Evolutionary conservation across 2,797 vertebrate genomes (phyloP), one percentile per base, ranked within the genome.

Genomic region (Sebastes minor): DNA sequence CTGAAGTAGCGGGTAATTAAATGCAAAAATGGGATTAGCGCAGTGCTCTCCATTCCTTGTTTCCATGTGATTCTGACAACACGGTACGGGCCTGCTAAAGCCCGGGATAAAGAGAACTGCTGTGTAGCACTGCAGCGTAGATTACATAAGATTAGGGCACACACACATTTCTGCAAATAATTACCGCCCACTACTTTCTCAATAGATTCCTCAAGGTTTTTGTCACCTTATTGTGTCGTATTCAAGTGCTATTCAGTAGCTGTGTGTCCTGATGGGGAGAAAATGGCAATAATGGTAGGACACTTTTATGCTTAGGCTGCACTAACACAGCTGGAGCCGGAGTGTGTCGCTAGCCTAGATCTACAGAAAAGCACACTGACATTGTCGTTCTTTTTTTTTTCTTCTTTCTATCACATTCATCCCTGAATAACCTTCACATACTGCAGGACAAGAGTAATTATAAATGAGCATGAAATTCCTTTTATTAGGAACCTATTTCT

Each of bases 11-110:
- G 79, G 76, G 81, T 89, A 92, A 92, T 92, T 89, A 93, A 90
- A 94, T 91, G 83, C 88, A 90, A 88, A 89, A 90, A 87, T 57
- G 70, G 78, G 82, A 92, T 94, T 91, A 88, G 82, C 0, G 14
- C 57, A 4, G 38, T 74, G 78, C 66, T 70, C 71, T 83, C 66
- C 16, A 5, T 82, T 86, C 79, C 74, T 80, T 71, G 84, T 86
- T 88, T 91, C 68, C 76, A 66, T 86, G 82, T 84, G 85, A 83
- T 86, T 91, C 84, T 23, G 76, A 86, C 88, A 83, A 79, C 84
- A 78, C 65, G 33, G 78, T 76, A 56, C 2, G 38, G 71, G 77
- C 49, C 66, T 0, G 56, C 81, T 85, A 82, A 90, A 90, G 63
- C 89, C 80, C 3, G 77, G 81, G 84, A 90, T 91, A 65, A 89